phyloP scores from a whole-genome alignment of 2,113 vertebrate genomes.

The Psammodynastes pulverulentus region DNA sequence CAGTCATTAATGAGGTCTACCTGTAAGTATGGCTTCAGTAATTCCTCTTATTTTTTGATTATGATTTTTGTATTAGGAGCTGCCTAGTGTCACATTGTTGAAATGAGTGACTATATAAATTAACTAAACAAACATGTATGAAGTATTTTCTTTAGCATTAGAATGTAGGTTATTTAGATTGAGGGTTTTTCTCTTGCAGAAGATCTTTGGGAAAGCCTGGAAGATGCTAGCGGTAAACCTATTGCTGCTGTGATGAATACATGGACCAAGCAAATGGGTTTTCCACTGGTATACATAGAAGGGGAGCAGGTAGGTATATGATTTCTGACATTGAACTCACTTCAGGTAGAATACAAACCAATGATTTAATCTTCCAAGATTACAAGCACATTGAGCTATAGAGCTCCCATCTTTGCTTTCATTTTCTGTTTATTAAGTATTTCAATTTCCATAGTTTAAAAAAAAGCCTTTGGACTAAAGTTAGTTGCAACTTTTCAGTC shows the following conservation, averaged over 20 bases:
- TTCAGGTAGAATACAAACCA: background rate
- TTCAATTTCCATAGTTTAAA: background rate
- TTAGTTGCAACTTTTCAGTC: background rate
- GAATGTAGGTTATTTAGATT: background rate
- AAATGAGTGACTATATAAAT: background rate
- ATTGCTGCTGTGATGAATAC: slow-evolving; percentile 94
- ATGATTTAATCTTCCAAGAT: background rate
- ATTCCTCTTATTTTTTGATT: background rate
- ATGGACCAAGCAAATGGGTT: slow-evolving; percentile 99
- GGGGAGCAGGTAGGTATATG: slow-evolving; percentile 83
- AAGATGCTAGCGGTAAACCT: slow-evolving; percentile 92
- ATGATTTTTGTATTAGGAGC: background rate
- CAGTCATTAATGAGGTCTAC: background rate
- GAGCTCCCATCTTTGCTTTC: background rate
- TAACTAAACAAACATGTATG: background rate
- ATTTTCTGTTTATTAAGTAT: background rate
- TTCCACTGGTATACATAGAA: slow-evolving; percentile 92
- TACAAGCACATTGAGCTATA: background rate
- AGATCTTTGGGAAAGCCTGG: slow-evolving; percentile 96
- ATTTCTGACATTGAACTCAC: background rate
- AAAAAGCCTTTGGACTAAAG: background rate
- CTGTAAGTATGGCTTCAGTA: background rate
- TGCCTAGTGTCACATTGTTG: background rate
- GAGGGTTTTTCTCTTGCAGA: slow-evolving; percentile 70
- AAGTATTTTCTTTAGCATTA: background rate